These are phyloP conservation scores for Aphidius colemani DNA, from an alignment of 2,888 invertebrate genomes.

Conservation along the genomic window DNA sequence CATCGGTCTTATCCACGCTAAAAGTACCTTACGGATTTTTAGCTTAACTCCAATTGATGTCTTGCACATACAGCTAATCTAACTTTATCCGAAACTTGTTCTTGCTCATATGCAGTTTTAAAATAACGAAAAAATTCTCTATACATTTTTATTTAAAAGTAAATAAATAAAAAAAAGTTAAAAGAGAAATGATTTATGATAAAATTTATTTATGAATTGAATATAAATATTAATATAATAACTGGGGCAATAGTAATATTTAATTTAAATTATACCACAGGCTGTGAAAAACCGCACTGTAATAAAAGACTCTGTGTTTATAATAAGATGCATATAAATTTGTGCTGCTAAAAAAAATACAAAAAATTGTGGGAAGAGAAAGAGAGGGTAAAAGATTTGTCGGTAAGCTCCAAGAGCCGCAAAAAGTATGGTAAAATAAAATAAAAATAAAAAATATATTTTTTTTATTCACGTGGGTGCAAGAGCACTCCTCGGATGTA, in stretches of 20 bases:
- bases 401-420: neutral
- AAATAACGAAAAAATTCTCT: too few species aligned
- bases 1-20: too few species aligned
- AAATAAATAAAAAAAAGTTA: neutral
- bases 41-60: too few species aligned
- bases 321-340: too few species aligned
- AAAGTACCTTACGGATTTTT: too few species aligned
- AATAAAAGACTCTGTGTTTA: conserved; percentile 5
- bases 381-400: neutral
- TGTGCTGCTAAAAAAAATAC: too few species aligned
- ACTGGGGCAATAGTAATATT: conserved; percentile 7
- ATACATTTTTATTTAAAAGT: too few species aligned
- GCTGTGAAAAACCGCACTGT: conserved; percentile 10
- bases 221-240: neutral
- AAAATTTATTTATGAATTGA: too few species aligned
- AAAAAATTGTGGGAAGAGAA: too few species aligned
- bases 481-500: conserved; percentile 33
- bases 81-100: too few species aligned
- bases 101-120: too few species aligned
- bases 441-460: neutral
- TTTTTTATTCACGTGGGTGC: conserved; percentile 27
- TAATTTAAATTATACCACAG: conserved; percentile 10
- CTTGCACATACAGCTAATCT: too few species aligned
- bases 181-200: neutral
- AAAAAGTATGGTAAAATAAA: neutral